These are phyloP conservation scores for Pristionchus japonicus DNA, from an alignment of 2,888 invertebrate genomes.

Conservation along the genomic window DNA sequence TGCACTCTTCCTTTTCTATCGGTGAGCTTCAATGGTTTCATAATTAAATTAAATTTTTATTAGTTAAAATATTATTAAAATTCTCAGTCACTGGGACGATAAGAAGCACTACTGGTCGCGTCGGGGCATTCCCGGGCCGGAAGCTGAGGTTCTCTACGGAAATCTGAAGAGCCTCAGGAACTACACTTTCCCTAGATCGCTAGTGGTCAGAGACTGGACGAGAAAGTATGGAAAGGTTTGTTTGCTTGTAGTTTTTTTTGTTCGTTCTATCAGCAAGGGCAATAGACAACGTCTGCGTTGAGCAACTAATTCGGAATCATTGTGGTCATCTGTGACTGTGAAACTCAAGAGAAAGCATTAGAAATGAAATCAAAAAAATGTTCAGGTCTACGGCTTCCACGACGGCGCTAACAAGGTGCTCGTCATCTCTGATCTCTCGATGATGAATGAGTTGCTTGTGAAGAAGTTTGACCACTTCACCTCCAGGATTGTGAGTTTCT, in stretches of 20 bases:
- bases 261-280: too few species aligned
- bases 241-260: neutral
- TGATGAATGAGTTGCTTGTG: conserved; percentile 76
- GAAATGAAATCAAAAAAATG: too few species aligned
- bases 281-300: too few species aligned
- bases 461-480: conserved; percentile 77
- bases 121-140: conserved; percentile 63
- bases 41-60: too few species aligned
- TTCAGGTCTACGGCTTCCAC: conserved; percentile 53
- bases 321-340: too few species aligned
- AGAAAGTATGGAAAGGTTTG: conserved; percentile 54
- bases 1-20: neutral
- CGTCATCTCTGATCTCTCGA: conserved; percentile 76
- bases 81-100: conserved; percentile 49
- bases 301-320: too few species aligned
- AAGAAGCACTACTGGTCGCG: conserved; percentile 62
- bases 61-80: neutral
- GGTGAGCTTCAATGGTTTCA: neutral
- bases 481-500: conserved; percentile 74
- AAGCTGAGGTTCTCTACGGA: conserved; percentile 56
- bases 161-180: conserved; percentile 53
- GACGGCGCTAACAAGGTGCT: conserved; percentile 68
- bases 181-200: conserved; percentile 50
- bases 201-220: conserved; percentile 64
- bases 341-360: too few species aligned